These are phyloP conservation scores for Perodicticus potto DNA, from an alignment of 2,797 vertebrate species.

Conservation along the genomic window DNA sequence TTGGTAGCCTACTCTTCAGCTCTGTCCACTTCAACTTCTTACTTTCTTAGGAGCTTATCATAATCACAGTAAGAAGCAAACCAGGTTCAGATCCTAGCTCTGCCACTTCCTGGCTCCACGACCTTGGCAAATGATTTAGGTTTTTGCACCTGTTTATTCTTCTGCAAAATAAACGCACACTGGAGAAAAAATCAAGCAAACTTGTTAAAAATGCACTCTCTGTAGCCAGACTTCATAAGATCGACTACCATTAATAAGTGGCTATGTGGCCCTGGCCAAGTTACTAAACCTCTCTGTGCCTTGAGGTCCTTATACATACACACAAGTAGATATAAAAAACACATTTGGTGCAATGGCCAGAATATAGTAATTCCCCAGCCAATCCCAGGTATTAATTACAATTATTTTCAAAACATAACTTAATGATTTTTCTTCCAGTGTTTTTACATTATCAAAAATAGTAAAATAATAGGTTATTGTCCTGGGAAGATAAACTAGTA, in stretches of 20 bases:
- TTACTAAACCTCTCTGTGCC: background rate
- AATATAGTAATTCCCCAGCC: background rate
- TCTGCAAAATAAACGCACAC: background rate
- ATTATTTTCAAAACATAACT: constrained; percentile 26
- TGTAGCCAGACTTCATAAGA: background rate
- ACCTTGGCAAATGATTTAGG: background rate
- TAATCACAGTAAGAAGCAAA: background rate
- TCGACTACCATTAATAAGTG: background rate
- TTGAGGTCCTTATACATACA: background rate
- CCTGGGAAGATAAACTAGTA: background rate
- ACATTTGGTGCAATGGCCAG: background rate
- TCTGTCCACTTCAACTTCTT: background rate
- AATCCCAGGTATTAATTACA: background rate
- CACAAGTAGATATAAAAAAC: background rate
- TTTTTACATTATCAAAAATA: constrained; percentile 37
- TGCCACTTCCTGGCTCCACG: background rate
- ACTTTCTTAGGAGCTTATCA: background rate
- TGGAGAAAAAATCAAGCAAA: constrained; percentile 3
- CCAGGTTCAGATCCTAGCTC: background rate
- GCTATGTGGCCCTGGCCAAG: background rate
- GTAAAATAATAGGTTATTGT: background rate
- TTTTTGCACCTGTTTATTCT: background rate
- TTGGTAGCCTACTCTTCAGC: background rate
- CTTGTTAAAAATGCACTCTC: background rate
- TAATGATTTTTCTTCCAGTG: background rate